Conservation (phyloP, 2,888 invertebrate genomes). For the Oxystoma pomonae region DNA sequence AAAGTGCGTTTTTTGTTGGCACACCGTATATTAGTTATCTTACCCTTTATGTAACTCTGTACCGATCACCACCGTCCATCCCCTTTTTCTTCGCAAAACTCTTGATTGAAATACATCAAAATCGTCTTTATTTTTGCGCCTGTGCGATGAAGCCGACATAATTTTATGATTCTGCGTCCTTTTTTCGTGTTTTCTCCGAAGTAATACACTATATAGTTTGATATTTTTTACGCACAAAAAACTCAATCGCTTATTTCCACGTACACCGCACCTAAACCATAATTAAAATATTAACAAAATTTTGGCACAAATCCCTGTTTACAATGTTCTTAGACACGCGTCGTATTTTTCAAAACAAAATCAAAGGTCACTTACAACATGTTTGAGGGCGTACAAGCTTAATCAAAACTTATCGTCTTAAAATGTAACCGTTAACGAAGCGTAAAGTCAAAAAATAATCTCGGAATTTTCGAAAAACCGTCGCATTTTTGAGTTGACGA, state of each 20-base stretch:
- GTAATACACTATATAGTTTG: no score
- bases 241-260: no score
- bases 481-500: background rate
- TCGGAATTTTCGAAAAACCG: background rate
- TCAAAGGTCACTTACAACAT: background rate
- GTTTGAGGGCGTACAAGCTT: background rate
- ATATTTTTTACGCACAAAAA: no score
- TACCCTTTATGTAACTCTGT: constrained; percentile 49
- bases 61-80: constrained; percentile 72
- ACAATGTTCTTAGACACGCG: background rate
- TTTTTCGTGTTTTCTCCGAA: no score
- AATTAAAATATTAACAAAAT: no score
- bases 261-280: no score
- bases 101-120: constrained; percentile 42
- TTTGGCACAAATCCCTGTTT: background rate
- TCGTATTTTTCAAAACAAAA: background rate
- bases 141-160: background rate
- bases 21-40: background rate
- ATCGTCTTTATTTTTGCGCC: constrained; percentile 35
- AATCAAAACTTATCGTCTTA: background rate
- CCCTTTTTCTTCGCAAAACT: constrained; percentile 56
- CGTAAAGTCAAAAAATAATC: background rate
- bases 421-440: background rate
- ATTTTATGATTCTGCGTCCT: no score
- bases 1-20: no score